Evolutionary conservation across 2,113 vertebrate species (phyloP), one percentile per base, ranked within the genome.

Genomic region (Ploceus nigricollis): DNA sequence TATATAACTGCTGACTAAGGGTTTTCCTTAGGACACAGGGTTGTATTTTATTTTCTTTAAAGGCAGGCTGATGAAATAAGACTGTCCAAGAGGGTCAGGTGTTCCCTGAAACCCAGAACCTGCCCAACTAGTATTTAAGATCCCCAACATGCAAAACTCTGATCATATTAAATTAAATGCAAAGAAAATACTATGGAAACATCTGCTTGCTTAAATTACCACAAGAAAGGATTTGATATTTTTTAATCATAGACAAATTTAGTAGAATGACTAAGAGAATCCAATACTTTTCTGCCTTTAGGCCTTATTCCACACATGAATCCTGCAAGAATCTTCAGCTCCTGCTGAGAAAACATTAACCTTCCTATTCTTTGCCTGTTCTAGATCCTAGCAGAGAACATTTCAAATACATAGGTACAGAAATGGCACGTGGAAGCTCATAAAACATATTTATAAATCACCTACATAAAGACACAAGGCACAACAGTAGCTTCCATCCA

Each of bases 171-270:
- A 97, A 92, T 14, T 37, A 84, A 93, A 89, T 60, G 77, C 69
- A 87, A 83, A 95, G 90, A 94, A 94, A 96, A 96, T 63, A 48
- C 94, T 54, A 44, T 78, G 77, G 92, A 96, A 96, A 90, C 40
- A 66, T 57, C 66, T 71, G n/a, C 65, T 44, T 82, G 76, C 94
- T 95, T 72, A 48, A 91, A 82, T 64, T 72, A 85, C 85, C 94
- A 81, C 88, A 92, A 77, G 84, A 96, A 86, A 94, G 93, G 61
- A 57, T 66, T 76, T 54, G 80, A 94, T 92, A 37, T 69, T 93
- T 92, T 89, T 69, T 15, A 70, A 82, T 53, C 45, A 12, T 30
- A 87, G 65, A 69, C 60, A 71, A 82, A 82, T 89, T 77, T 87
- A 57, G 42, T 39, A 70, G 85, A 68, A 57, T 91, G 91, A 94